These are phyloP conservation scores for Leucoraja ocellata DNA, from an alignment of 2,797 vertebrate species.

Conservation along the genomic window DNA sequence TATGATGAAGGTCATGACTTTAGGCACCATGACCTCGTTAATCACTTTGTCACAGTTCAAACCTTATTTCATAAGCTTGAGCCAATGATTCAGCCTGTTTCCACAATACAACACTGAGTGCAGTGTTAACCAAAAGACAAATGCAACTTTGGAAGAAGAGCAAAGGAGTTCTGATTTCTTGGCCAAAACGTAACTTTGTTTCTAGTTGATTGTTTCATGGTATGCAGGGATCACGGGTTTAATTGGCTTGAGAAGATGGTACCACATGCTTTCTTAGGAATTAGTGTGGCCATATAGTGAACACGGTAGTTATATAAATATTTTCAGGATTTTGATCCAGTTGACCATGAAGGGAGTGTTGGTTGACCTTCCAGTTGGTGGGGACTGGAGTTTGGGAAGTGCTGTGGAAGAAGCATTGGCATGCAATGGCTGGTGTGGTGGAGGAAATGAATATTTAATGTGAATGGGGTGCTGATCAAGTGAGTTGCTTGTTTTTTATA, in stretches of 20 bases:
- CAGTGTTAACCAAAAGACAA: background rate
- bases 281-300: background rate
- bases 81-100: background rate
- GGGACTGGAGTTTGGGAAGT: too few species aligned
- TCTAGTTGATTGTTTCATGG: background rate
- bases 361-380: too few species aligned
- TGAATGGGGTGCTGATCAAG: too few species aligned
- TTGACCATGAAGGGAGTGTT: background rate
- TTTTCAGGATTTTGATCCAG: background rate
- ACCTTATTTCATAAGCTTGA: background rate
- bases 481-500: too few species aligned
- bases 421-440: too few species aligned
- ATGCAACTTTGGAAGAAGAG: background rate
- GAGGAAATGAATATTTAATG: too few species aligned
- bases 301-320: background rate
- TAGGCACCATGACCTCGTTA: background rate
- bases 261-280: background rate
- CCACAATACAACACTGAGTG: background rate
- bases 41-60: background rate
- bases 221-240: too few species aligned
- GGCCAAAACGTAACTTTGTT: background rate
- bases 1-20: background rate
- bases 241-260: background rate
- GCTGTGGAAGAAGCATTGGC: too few species aligned
- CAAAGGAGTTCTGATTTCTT: background rate